Evolutionary conservation across 2,888 invertebrate species (phyloP).

Genomic region (Apodemia duryi): DNA sequence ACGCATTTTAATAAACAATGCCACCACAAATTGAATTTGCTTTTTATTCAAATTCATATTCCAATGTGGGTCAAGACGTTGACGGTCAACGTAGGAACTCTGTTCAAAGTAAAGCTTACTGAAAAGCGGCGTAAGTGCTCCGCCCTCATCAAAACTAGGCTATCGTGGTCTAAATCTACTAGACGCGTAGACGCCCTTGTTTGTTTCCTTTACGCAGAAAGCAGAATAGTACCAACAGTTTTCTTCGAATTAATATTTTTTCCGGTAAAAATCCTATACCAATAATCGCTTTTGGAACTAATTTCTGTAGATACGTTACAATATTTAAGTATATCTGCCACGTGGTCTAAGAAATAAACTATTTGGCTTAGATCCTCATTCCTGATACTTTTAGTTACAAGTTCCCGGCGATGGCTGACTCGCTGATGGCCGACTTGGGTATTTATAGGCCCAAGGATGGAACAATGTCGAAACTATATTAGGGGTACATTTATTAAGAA

Average conservation of each 20-base stretch:
- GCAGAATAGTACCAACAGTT: conserved; percentile 4
- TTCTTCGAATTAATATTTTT: not conserved
- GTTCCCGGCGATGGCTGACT: no score
- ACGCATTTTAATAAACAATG: not conserved
- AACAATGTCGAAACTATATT: no score
- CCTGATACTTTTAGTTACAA: no score
- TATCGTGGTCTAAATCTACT: conserved; percentile 30
- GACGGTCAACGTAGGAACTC: conserved; percentile 6
- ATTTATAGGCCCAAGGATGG: no score
- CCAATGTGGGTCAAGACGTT: conserved; percentile 1
- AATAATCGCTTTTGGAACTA: no score
- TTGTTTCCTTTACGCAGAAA: conserved; percentile 14
- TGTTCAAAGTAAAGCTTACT: not conserved
- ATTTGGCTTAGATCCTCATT: no score
- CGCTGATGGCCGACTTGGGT: no score
- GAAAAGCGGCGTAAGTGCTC: conserved; percentile 11
- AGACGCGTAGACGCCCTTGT: conserved; percentile 25
- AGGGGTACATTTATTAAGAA: no score
- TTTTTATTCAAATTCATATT: not conserved
- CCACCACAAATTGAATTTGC: not conserved
- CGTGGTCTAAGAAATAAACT: no score
- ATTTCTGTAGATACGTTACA: no score
- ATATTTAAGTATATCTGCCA: no score
- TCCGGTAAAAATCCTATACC: not conserved
- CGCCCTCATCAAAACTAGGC: conserved; percentile 22